Evolutionary conservation across 2,888 invertebrate species (phyloP).

Genomic region (Polymixis flavicincta): DNA sequence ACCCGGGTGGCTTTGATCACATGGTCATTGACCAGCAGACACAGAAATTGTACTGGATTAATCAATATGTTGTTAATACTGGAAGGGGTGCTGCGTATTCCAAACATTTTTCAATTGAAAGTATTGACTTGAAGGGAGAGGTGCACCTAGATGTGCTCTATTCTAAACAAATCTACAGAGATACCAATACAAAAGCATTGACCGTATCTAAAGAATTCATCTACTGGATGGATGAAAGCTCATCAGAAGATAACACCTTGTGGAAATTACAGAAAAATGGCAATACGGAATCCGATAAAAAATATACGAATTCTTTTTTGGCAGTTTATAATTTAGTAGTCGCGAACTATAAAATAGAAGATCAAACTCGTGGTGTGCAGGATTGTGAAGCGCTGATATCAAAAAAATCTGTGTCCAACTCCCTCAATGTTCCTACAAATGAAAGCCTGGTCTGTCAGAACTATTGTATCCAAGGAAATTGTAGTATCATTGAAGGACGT

Average conservation of each 20-base stretch:
- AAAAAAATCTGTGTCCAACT: neutral
- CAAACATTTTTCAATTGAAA: neutral
- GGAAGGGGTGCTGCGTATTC: too few relatives aligned
- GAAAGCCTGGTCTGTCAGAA: neutral
- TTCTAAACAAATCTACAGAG: neutral
- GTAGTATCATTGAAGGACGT: neutral
- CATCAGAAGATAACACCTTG: neutral
- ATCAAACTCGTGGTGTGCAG: neutral
- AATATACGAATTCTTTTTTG: neutral
- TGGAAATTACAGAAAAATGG: neutral
- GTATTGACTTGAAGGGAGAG: neutral
- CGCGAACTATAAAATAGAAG: constrained; percentile 1
- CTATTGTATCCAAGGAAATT: neutral
- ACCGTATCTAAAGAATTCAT: neutral
- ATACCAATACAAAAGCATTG: neutral
- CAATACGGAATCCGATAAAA: neutral
- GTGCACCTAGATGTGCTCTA: too few relatives aligned
- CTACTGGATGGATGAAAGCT: neutral
- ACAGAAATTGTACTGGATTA: neutral
- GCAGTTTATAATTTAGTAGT: neutral
- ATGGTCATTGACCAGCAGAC: neutral
- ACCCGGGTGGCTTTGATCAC: neutral
- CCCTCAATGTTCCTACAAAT: neutral
- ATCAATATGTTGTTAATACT: neutral
- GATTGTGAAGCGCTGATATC: neutral